Percentiles rank a stretch among this genome's conserved stretches.
These are phyloP conservation scores for Epirrhoe alternata DNA, from an alignment of 2,888 invertebrate species.

Conservation along the genomic window DNA sequence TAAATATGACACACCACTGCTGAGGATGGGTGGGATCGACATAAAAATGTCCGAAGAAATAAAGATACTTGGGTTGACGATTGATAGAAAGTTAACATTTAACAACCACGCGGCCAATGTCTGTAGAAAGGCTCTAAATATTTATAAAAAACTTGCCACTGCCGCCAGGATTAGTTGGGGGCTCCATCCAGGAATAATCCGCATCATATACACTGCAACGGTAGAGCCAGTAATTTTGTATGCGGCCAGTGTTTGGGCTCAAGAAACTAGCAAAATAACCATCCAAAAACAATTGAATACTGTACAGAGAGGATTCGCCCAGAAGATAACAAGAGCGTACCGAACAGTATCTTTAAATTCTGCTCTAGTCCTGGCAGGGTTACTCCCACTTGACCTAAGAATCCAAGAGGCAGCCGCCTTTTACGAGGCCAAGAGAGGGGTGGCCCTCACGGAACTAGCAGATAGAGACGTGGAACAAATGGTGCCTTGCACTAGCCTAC, in stretches of 20 bases:
- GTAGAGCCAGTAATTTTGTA: slow-evolving; percentile 16
- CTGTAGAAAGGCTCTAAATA: slow-evolving; percentile 13
- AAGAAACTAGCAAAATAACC: neutral
- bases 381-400: slow-evolving; percentile 27
- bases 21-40: too few species aligned
- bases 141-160: neutral
- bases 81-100: slow-evolving; percentile 24
- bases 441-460: neutral
- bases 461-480: slow-evolving; percentile 12
- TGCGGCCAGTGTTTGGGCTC: slow-evolving; percentile 8
- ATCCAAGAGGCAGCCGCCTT: slow-evolving; percentile 8
- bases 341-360: slow-evolving; percentile 12
- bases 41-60: slow-evolving; percentile 12
- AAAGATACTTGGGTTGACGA: slow-evolving; percentile 15
- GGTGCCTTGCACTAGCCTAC: neutral
- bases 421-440: slow-evolving; percentile 6
- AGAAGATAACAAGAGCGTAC: slow-evolving; percentile 1
- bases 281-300: slow-evolving; percentile 9
- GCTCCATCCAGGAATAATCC: slow-evolving; percentile 2
- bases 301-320: slow-evolving; percentile 9
- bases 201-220: neutral
- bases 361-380: slow-evolving; percentile 22
- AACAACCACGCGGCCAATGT: slow-evolving; percentile 15
- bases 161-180: slow-evolving; percentile 6
- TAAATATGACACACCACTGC: neutral